Evolutionary conservation across 2,888 invertebrate genomes (phyloP), one percentile per base, ranked within the genome.

Genomic region (Mythimna pallens): DNA sequence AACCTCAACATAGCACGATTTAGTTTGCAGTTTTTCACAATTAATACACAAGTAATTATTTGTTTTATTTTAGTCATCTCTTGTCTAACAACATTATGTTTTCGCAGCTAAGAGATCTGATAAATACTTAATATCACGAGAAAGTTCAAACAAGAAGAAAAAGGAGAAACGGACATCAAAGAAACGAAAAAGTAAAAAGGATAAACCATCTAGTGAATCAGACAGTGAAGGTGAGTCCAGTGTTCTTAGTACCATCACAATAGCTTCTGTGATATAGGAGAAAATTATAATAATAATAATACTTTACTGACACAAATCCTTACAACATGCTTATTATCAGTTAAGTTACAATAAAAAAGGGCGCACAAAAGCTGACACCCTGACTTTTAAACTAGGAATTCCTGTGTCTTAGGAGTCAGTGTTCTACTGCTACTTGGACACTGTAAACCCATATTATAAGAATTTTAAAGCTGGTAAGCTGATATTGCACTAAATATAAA

Each of bases 91-190:
- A 20, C 14, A 47, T 47, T 17, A 71, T 71, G 14, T 69, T n/a
- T 70, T 93, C 88, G 71, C 95, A 94, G 97, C 96, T 36, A 98
- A 98, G 90, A 96, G 98, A 83, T 98, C 98, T 80, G 98, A 98
- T 91, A 98, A 98, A 92, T 98, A 98, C 94, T 95, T 98, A 88
- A 93, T 97, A 80, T 95, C 90, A 92, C 96, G 87, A 92, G 96
- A 95, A 82, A 93, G 81, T 82, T 91, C 93, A 8, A 95, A 92
- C 85, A 95, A 96, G 87, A 89, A 90, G 67, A 95, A 95, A 83
- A 95, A 95, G 85, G 93, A 95, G 78, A 97, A 96, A 88, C 93
- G 96, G 80, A 96, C 94, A 75, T 97, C 97, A 75, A 97, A 97
- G 89, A 97, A 97, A 86, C 96, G 97, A 87, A 98, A 97, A 94